Evolutionary conservation across 2,797 vertebrate species (phyloP), one percentile per base, ranked within the genome.

Genomic region (Catostomus latipinnis): DNA sequence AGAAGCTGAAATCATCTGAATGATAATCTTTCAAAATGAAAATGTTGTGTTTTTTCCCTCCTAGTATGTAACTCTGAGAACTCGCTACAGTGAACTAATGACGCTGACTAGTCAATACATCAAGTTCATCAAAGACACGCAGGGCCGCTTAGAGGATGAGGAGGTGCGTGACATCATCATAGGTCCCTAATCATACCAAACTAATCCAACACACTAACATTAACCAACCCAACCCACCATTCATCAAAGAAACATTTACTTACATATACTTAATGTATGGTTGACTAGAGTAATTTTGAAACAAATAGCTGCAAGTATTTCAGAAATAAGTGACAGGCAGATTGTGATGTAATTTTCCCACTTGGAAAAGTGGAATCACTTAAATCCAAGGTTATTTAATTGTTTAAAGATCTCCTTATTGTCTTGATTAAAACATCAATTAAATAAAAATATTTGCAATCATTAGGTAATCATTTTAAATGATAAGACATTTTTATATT

Each of bases 31-130:
- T 12, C 2, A 48, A 56, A 60, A 48, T 4, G 53, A 57, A 57
- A 69, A 56, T 82, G 3, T 74, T 63, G 34, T 68, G 14, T 76
- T 54, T 82, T 84, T 74, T 54, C 13, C 4, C 13, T 50, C 6
- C 57, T 58, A 99, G 98, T 99, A 98, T 7, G 97, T 99, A 81
- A 98, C 97, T 6, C 90, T 99, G 79, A 95, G 97, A 82, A 98
- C 97, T 0, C 93, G 92, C 45, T 99, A 97, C 93, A 99, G 96
- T 1, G 98, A 99, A 88, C 92, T 99, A 91, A 97, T 96, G 93
- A 99, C 97, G 0, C 94, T 99, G 79, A 98, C 95, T 1, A 97
- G 95, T 89, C 98, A 99, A 89, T 98, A 99, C 92, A 95, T 99
- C 91, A 97, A 95, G 89, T 98, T 99, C 94, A 97, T 99, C 93